phyloP scores from a whole-genome alignment of 2,797 vertebrate species.

The Hydrocynus forskahlii region DNA sequence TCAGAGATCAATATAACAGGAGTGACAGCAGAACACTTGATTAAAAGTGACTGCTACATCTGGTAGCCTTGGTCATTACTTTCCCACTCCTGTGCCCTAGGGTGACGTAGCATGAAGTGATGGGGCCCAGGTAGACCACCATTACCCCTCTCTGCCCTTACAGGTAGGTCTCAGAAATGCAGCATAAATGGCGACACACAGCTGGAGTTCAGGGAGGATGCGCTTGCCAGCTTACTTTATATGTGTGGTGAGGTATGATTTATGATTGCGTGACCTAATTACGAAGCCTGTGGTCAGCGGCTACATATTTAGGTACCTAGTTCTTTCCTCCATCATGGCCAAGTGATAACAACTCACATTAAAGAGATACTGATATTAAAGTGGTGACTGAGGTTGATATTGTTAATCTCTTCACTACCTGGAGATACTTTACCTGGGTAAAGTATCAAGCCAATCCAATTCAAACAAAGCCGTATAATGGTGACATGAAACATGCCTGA shows the following conservation, averaged over 20 bases:
- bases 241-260: conserved; percentile 42
- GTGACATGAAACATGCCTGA: conserved; percentile 62
- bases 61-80: conserved; percentile 81
- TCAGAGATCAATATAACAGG: conserved; percentile 76
- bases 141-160: conserved; percentile 77
- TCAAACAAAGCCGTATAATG: conserved; percentile 67
- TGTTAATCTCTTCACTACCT: conserved; percentile 73
- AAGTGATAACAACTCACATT: conserved; percentile 63
- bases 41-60: conserved; percentile 87
- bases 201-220: not conserved
- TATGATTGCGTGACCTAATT: conserved; percentile 54
- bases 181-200: conserved; percentile 68
- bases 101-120: conserved; percentile 81
- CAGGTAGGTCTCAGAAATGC: conserved; percentile 68
- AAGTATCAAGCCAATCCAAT: conserved; percentile 66
- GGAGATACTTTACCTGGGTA: conserved; percentile 65
- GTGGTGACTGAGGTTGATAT: conserved; percentile 65
- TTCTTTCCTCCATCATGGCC: conserved; percentile 57
- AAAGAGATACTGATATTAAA: conserved; percentile 69
- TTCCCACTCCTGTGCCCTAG: conserved; percentile 76
- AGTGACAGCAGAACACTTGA: conserved; percentile 81
- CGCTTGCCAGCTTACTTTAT: conserved; percentile 50
- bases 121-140: conserved; percentile 78
- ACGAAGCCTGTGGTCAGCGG: conserved; percentile 26
- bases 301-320: conserved; percentile 23